A percentile compares a stretch with the other conserved stretches of the same genome.
phyloP scores from a whole-genome alignment of 2,888 invertebrate genomes.

The Apamea anceps region DNA sequence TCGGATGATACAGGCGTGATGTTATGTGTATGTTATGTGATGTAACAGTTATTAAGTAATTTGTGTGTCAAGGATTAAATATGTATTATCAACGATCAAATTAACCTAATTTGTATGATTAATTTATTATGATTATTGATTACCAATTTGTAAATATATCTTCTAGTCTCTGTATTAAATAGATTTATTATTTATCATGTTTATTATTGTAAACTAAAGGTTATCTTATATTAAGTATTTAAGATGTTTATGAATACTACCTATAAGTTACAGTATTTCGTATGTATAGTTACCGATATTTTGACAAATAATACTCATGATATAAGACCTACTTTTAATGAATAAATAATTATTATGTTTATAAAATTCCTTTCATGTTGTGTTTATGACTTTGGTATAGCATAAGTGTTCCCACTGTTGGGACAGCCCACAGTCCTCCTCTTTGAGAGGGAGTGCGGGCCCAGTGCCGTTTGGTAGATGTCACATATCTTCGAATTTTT shows the following conservation, averaged over 20 bases:
- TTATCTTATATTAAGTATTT: neutral
- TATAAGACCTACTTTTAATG: neutral
- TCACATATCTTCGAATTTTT: neutral
- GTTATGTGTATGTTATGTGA: neutral
- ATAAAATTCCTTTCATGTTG: neutral
- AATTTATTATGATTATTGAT: conserved; percentile 36
- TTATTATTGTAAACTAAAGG: conserved; percentile 6
- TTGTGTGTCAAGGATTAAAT: conserved; percentile 13
- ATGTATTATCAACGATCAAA: neutral
- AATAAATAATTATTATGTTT: neutral
- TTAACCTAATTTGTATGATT: conserved; percentile 25
- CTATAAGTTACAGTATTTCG: conserved; percentile 31
- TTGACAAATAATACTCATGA: conserved; percentile 16
- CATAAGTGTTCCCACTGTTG: neutral
- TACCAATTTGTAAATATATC: conserved; percentile 74
- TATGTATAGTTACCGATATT: conserved; percentile 39
- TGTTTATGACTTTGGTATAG: neutral
- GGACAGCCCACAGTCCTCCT: neutral
- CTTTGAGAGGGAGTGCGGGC: neutral
- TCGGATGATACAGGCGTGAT: neutral
- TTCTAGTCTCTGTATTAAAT: conserved; percentile 72
- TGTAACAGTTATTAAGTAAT: neutral
- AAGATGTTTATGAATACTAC: neutral
- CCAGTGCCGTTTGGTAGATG: neutral
- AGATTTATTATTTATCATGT: conserved; percentile 3